phyloP scores from a whole-genome alignment of 37 sponge, comb jelly and placozoan genomes.

The Dysidea cf. avara region DNA sequence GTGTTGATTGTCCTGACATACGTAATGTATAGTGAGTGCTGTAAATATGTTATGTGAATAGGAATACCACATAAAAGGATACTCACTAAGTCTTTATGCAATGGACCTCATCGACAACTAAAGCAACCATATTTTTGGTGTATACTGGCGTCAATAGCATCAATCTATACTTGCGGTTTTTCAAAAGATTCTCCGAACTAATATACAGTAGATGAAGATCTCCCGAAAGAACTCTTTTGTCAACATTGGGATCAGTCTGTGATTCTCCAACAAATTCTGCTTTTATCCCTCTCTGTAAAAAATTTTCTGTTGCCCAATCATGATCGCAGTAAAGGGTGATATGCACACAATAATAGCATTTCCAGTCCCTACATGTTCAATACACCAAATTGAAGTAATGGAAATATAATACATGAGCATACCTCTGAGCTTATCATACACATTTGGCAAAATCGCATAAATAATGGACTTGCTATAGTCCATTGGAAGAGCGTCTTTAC shows the following conservation, averaged over 20 bases:
- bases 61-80: neutral
- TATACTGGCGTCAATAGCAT: neutral
- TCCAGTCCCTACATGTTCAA: neutral
- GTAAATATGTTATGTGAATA: too few relatives aligned
- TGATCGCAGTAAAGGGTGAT: neutral
- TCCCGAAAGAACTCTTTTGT: neutral
- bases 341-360: neutral
- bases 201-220: neutral
- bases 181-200: constrained; percentile 5
- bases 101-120: constrained; percentile 12
- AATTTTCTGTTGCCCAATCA: neutral
- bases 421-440: neutral
- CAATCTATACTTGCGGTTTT: neutral
- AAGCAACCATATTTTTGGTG: constrained; percentile 1
- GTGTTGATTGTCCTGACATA: constrained; percentile 1
- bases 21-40: too few relatives aligned
- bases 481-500: neutral
- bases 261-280: constrained; percentile 11
- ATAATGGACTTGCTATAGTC: constrained; percentile 3
- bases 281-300: neutral
- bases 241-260: neutral
- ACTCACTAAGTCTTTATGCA: constrained; percentile 7
- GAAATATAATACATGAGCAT: too few relatives aligned
- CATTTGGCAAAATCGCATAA: neutral
- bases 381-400: too few relatives aligned